A percentile compares a stretch with the other conserved stretches of the same genome.
Evolutionary conservation across 92 coral and sea anemone genomes (phyloP).

Genomic region (Epizoanthus fatuus): DNA sequence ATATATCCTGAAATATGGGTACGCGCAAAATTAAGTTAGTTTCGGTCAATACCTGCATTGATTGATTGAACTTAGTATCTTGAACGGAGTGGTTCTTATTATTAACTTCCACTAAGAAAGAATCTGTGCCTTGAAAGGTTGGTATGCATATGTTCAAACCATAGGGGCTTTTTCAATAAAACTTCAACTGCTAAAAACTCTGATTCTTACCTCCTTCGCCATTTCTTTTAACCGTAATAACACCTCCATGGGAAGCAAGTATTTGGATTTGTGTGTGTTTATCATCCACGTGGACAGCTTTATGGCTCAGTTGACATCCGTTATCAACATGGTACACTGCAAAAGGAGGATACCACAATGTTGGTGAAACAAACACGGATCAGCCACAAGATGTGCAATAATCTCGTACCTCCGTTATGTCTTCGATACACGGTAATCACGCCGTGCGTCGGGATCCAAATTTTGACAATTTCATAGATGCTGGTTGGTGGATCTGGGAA

Average conservation of each 20-base stretch:
- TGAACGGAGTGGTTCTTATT: no score
- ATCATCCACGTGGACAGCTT: neutral
- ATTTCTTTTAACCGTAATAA: neutral
- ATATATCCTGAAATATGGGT: neutral
- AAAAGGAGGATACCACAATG: neutral
- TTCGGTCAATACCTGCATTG: neutral
- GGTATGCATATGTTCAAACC: no score
- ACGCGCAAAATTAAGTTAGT: neutral
- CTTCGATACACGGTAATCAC: constrained; percentile 1
- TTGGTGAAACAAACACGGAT: neutral
- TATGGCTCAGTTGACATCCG: neutral
- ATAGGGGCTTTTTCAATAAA: no score
- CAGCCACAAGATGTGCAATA: no score
- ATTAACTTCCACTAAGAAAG: neutral
- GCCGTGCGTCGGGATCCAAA: constrained; percentile 2
- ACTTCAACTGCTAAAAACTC: no score
- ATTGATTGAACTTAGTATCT: neutral
- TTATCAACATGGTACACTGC: neutral
- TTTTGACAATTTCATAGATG: constrained; percentile 14
- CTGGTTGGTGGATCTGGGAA: neutral
- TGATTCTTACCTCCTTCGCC: neutral
- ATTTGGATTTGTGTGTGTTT: neutral
- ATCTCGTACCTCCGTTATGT: neutral
- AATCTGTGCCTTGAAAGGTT: no score
- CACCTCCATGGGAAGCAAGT: neutral